These are phyloP conservation scores for Caranx ignobilis DNA, from an alignment of 2,113 vertebrate species.

Conservation along the genomic window DNA sequence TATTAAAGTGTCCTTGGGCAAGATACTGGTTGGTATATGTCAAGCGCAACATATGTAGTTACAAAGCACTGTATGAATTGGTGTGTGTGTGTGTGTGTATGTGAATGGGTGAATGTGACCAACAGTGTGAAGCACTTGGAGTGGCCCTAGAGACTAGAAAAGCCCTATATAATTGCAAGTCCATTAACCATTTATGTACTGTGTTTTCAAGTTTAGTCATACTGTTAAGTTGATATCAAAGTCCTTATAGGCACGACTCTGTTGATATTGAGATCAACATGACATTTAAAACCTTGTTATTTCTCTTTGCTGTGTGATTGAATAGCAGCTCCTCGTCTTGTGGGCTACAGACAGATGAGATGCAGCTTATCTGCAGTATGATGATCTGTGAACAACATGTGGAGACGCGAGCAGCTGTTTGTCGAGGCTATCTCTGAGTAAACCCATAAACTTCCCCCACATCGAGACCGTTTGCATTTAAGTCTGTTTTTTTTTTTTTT, in stretches of 20 bases:
- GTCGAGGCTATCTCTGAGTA: neutral
- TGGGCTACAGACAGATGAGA: neutral
- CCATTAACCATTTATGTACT: too few species aligned
- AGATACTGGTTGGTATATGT: too few species aligned
- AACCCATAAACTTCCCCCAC: neutral
- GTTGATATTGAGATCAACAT: neutral
- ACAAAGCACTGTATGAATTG: too few species aligned
- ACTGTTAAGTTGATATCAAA: neutral
- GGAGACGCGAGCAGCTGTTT: neutral
- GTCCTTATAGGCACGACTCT: too few species aligned
- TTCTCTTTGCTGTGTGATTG: neutral
- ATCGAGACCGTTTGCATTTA: neutral
- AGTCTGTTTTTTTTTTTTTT: too few species aligned
- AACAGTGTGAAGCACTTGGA: too few species aligned
- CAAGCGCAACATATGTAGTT: too few species aligned
- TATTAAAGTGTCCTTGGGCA: too few species aligned
- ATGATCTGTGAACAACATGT: neutral
- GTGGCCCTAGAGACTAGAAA: too few species aligned
- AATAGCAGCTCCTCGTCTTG: neutral
- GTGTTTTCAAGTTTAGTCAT: neutral
- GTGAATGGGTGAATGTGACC: too few species aligned
- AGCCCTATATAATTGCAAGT: too few species aligned
- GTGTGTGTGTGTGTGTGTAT: too few species aligned
- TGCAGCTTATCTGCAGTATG: neutral
- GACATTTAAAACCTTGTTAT: neutral